phyloP scores from a whole-genome alignment of 2,888 invertebrate species.

The Drosophila barbarae region DNA sequence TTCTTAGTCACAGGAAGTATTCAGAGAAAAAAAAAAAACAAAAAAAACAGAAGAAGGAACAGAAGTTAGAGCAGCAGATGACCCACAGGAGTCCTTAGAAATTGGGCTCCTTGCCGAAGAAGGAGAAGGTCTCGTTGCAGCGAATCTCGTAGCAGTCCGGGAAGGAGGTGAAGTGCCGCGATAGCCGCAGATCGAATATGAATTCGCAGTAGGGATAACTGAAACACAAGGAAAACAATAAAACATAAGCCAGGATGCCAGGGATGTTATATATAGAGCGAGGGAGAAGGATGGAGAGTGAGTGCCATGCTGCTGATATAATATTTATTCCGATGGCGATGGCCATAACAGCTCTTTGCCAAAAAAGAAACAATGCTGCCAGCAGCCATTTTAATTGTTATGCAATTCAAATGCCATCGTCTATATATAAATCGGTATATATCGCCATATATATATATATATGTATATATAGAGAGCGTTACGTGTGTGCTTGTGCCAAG shows the following conservation, averaged over 20 bases:
- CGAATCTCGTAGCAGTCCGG: constrained; percentile 77
- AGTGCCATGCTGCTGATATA: constrained; percentile 6
- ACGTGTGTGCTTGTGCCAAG: not conserved
- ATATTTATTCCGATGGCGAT: constrained; percentile 28
- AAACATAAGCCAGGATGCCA: not conserved
- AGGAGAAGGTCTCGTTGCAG: constrained; percentile 77
- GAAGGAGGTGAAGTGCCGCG: constrained; percentile 76
- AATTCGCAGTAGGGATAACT: constrained; percentile 78
- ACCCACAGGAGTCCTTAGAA: constrained; percentile 29
- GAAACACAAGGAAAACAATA: constrained; percentile 33
- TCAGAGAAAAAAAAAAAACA: constrained; percentile 4
- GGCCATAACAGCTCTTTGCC: not conserved
- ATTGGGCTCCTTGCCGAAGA: constrained; percentile 60
- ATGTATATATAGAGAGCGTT: not conserved
- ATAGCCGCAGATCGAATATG: constrained; percentile 77
- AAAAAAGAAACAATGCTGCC: constrained; percentile 38
- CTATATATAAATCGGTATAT: not conserved
- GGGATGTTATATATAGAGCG: not conserved
- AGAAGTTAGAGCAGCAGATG: not conserved
- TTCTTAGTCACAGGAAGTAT: constrained; percentile 18
- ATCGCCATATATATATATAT: not conserved
- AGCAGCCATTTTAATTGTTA: constrained; percentile 68
- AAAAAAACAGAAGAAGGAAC: not conserved
- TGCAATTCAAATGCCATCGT: constrained; percentile 52
- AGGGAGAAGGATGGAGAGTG: not conserved